These are phyloP conservation scores for Ichneumon xanthorius DNA, from an alignment of 2,888 invertebrate genomes.

Conservation along the genomic window DNA sequence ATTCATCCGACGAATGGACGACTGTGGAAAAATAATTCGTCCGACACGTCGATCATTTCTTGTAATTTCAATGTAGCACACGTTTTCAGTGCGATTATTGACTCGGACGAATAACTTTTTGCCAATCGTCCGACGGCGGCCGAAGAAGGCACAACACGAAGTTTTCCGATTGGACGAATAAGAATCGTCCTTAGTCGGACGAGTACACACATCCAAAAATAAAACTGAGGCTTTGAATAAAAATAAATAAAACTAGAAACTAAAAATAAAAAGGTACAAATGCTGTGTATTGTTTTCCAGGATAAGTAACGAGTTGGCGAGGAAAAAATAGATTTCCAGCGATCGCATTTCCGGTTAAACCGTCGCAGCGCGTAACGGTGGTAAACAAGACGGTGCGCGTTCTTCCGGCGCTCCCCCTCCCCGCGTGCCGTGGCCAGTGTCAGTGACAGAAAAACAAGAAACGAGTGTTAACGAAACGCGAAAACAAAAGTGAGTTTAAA, in stretches of 20 bases:
- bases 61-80: too few relatives aligned
- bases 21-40: too few relatives aligned
- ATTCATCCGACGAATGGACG: too few relatives aligned
- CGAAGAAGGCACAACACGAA: too few relatives aligned
- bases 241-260: background rate
- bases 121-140: too few relatives aligned
- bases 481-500: slow-evolving; percentile 2
- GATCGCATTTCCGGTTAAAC: slow-evolving; percentile 7
- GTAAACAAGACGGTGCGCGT: background rate
- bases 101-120: too few relatives aligned
- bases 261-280: background rate
- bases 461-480: slow-evolving; percentile 6
- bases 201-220: background rate
- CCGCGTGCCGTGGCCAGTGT: background rate
- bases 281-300: slow-evolving; percentile 4
- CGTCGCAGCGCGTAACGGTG: background rate
- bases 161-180: too few relatives aligned
- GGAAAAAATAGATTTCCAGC: background rate
- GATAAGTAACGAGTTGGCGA: background rate
- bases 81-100: background rate
- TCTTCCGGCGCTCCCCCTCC: background rate
- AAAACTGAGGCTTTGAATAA: background rate
- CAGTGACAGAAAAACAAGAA: background rate
- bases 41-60: too few relatives aligned
- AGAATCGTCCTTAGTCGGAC: background rate